Evolutionary conservation across 2,888 invertebrate genomes (phyloP), one percentile per base, ranked within the genome.

Genomic region (Lasius fuliginosus): DNA sequence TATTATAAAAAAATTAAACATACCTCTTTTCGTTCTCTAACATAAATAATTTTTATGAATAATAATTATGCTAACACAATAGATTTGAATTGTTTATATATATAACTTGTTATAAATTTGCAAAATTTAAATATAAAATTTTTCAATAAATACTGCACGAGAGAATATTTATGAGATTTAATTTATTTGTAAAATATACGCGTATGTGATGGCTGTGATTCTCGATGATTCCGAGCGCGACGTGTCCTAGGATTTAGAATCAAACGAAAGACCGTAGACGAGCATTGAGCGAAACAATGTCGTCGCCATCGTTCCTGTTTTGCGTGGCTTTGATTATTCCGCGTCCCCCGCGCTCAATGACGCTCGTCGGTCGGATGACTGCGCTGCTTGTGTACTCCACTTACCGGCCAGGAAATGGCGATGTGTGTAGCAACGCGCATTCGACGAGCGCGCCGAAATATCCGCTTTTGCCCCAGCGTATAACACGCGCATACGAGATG

Each of bases 291-390:
- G 56, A 53, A 40, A 77, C 76, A 65, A 77, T 67, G 53, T 67
- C 53, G 76, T 53, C 65, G 27, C 27, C 40, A 64, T 75, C 11
- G 65, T 88, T 74, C 76, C 73, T 71, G 83, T 82, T 88, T 84
- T 60, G 68, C 83, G 84, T 77, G 60, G 74, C 88, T 88, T 89
- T 88, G 87, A 87, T 69, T 79, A 69, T 68, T 36, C 58, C 46
- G 64, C 62, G 60, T 46, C 65, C 76, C 36, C 49, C 73, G 56
- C 46, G 71, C 82, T 88, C 79, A 85, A 85, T 84, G 88, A 84
- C 86, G 84, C 67, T 67, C 71, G 49, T 68, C 74, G 27, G 69
- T 77, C 81, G 84, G 49, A 87, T 83, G 88, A 69, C 60, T 79
- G 33, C n/a, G 33, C n/a, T 46, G 33, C 40, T 46, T 56, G 30